Evolutionary conservation across 2,797 vertebrate species (phyloP).

Genomic region (Ctenosaura bakeri): DNA sequence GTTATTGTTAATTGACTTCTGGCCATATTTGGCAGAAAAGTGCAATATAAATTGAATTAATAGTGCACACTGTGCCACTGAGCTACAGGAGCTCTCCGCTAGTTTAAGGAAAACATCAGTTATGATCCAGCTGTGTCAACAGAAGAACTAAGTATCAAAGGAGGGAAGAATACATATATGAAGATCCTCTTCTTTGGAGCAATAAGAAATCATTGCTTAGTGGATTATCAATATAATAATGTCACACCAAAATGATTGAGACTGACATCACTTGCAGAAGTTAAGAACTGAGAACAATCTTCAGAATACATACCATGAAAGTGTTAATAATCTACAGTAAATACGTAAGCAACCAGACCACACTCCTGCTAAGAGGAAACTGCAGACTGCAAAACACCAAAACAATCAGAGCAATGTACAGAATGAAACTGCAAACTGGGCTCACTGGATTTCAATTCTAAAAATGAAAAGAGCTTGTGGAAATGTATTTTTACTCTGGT

Average conservation of each 20-base stretch:
- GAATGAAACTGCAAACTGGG: slow-evolving; percentile 44
- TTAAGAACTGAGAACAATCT: background rate
- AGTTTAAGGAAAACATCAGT: too few relatives aligned
- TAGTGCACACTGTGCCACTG: background rate
- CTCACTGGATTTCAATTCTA: slow-evolving; percentile 59
- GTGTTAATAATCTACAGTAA: background rate
- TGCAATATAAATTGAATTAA: too few relatives aligned
- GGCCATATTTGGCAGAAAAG: too few relatives aligned
- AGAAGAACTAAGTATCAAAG: too few relatives aligned
- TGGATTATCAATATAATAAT: too few relatives aligned
- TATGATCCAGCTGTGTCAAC: too few relatives aligned
- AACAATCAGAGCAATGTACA: slow-evolving; percentile 47
- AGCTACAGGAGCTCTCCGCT: background rate
- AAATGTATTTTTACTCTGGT: slow-evolving; percentile 64
- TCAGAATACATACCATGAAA: background rate
- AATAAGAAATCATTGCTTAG: too few relatives aligned
- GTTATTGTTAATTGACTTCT: too few relatives aligned
- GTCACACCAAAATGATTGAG: too few relatives aligned
- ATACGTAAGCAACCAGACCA: background rate
- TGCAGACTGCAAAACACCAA: background rate
- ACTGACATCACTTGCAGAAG: too few relatives aligned
- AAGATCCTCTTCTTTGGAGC: too few relatives aligned
- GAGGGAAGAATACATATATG: too few relatives aligned
- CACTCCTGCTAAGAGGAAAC: background rate
- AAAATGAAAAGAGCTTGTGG: slow-evolving; percentile 60